These are phyloP conservation scores for Villa cingulata DNA, from an alignment of 2,888 invertebrate genomes.

Conservation along the genomic window DNA sequence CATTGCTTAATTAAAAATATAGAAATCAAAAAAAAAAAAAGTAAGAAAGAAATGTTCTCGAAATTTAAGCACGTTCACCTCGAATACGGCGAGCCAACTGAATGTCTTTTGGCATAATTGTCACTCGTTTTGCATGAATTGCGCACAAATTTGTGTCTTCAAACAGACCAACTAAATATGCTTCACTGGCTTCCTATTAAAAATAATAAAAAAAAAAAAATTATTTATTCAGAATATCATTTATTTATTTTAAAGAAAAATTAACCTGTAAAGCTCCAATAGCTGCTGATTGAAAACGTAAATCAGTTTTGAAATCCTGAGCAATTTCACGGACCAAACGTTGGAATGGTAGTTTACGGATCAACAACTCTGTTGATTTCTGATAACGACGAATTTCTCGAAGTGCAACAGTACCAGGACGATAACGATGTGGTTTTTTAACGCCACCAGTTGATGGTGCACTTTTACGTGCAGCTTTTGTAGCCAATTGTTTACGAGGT, in stretches of 20 bases:
- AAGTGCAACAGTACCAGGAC: constrained; percentile 92
- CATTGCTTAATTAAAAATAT: too few relatives aligned
- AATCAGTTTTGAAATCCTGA: constrained; percentile 92
- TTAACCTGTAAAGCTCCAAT: constrained; percentile 74
- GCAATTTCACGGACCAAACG: constrained; percentile 93
- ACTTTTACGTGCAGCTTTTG: constrained; percentile 89
- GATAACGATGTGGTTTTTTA: constrained; percentile 93
- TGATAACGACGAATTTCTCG: constrained; percentile 96
- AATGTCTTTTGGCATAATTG: constrained; percentile 97
- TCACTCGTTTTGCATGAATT: constrained; percentile 93
- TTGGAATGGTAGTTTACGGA: constrained; percentile 92
- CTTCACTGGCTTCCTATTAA: constrained; percentile 72
- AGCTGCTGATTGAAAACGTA: constrained; percentile 90
- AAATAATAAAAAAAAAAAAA: constrained; percentile 16
- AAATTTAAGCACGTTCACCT: constrained; percentile 88
- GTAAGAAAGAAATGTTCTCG: too few relatives aligned
- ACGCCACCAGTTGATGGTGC: constrained; percentile 92
- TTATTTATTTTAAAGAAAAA: too few relatives aligned
- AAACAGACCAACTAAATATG: constrained; percentile 86
- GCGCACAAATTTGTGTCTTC: constrained; percentile 98
- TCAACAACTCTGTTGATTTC: constrained; percentile 88
- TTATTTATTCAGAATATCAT: too few relatives aligned
- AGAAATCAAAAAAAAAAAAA: too few relatives aligned
- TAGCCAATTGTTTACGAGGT: constrained; percentile 85
- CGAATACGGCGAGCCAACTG: constrained; percentile 92